Conservation (phyloP, 2,113 vertebrate species). For the Sphaerodactylus townsendi region DNA sequence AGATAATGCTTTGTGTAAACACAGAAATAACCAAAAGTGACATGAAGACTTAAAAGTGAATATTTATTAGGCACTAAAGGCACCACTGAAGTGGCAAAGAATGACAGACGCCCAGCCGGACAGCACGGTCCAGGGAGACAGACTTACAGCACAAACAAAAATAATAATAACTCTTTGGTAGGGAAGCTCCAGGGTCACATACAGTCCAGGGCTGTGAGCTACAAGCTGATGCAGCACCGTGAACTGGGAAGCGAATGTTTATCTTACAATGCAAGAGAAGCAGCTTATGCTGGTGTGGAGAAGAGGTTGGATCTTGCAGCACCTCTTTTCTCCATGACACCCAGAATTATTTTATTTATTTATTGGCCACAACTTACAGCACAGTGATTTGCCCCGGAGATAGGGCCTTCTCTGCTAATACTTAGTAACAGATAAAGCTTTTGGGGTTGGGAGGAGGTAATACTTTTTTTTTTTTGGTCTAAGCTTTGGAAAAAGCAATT, state of each 20-base stretch:
- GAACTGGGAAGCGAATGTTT: neutral
- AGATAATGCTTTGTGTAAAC: neutral
- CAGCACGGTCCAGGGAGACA: constrained; percentile 13
- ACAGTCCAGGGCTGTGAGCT: neutral
- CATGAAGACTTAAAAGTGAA: neutral
- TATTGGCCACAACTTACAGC: neutral
- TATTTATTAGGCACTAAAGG: constrained; percentile 26
- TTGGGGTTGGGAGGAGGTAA: neutral
- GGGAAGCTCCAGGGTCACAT: neutral
- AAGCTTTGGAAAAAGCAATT: neutral
- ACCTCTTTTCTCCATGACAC: neutral
- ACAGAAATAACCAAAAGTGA: neutral
- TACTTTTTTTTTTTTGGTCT: too few species aligned
- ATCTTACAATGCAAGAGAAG: neutral
- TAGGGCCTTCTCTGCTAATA: neutral
- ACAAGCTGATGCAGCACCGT: neutral
- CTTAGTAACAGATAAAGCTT: neutral
- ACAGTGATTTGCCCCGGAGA: neutral
- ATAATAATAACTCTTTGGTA: constrained; percentile 20
- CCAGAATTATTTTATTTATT: neutral
- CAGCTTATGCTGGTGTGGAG: neutral
- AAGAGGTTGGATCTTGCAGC: neutral
- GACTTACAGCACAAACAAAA: constrained; percentile 15
- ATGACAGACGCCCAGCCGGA: constrained; percentile 11
- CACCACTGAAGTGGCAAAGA: constrained; percentile 2